phyloP scores from a whole-genome alignment of 1,140 invertebrate species.

The Sycobia sp. region DNA sequence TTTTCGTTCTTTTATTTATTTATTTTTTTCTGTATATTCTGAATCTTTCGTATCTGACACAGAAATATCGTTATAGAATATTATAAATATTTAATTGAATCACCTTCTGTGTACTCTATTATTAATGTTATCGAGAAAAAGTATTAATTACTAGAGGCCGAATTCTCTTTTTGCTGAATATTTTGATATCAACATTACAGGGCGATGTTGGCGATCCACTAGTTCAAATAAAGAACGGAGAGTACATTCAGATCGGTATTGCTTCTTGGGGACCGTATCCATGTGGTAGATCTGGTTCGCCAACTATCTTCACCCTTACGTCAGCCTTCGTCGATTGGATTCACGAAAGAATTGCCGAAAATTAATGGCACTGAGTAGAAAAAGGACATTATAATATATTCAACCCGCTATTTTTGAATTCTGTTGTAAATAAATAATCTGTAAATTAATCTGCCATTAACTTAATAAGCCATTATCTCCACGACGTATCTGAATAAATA shows the following conservation, averaged over 20 bases:
- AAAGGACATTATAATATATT: no score
- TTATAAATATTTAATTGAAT: no score
- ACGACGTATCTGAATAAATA: no score
- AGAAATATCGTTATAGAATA: not conserved
- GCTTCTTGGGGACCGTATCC: slow-evolving; percentile 74
- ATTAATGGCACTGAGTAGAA: no score
- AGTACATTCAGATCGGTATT: slow-evolving; percentile 62
- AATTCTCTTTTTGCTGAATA: not conserved
- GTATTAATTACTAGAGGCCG: not conserved
- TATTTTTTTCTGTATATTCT: no score
- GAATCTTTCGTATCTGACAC: no score
- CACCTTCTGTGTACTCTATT: no score
- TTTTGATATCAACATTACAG: slow-evolving; percentile 15
- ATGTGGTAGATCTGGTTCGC: slow-evolving; percentile 64
- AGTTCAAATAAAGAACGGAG: slow-evolving; percentile 35
- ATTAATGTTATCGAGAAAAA: no score
- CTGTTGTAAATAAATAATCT: no score
- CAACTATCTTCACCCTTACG: slow-evolving; percentile 71
- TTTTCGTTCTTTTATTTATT: not conserved
- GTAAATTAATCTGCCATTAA: no score
- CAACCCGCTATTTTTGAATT: no score
- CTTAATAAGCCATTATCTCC: no score
- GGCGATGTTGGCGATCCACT: slow-evolving; percentile 71
- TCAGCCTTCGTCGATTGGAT: slow-evolving; percentile 61
- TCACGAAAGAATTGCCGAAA: slow-evolving; percentile 13